Evolutionary conservation across 2,113 vertebrate genomes (phyloP).

Genomic region (Thalassoma bifasciatum): DNA sequence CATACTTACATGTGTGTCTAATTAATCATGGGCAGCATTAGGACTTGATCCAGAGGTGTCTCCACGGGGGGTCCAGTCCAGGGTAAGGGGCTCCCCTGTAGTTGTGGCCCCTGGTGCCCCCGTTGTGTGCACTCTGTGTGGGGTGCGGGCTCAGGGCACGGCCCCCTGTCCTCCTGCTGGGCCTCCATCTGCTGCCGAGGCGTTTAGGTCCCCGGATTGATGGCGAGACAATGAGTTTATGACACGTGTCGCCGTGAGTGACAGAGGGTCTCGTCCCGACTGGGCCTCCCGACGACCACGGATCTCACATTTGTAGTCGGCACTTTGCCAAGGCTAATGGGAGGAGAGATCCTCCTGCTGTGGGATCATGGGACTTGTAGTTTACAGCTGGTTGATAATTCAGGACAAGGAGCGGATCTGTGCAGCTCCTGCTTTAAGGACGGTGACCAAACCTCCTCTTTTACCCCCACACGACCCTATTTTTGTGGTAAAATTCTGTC

Average conservation of each 20-base stretch:
- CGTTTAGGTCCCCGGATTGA: slow-evolving; percentile 80
- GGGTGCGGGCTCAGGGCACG: slow-evolving; percentile 68
- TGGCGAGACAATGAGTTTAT: slow-evolving; percentile 75
- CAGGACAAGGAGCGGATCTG: slow-evolving; percentile 69
- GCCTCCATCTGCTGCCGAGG: slow-evolving; percentile 78
- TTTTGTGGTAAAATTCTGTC: too few relatives aligned
- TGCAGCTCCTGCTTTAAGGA: too few relatives aligned
- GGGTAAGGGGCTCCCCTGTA: slow-evolving; percentile 61
- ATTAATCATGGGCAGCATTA: slow-evolving; percentile 79
- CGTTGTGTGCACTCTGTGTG: slow-evolving; percentile 68
- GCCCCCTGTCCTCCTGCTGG: slow-evolving; percentile 77
- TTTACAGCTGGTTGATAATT: slow-evolving; percentile 76
- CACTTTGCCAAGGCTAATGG: slow-evolving; percentile 78
- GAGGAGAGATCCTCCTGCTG: slow-evolving; percentile 72
- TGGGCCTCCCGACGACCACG: slow-evolving; percentile 60
- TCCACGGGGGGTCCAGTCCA: slow-evolving; percentile 68
- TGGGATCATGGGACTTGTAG: slow-evolving; percentile 77
- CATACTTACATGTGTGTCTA: slow-evolving; percentile 46
- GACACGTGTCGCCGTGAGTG: slow-evolving; percentile 78
- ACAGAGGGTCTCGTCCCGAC: slow-evolving; percentile 74
- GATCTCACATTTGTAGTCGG: slow-evolving; percentile 66
- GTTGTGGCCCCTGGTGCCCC: slow-evolving; percentile 68
- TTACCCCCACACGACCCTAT: too few relatives aligned
- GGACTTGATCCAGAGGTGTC: slow-evolving; percentile 77
- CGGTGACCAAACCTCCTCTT: too few relatives aligned